phyloP scores from a whole-genome alignment of 2,888 invertebrate genomes.

The Polietes domitor region DNA sequence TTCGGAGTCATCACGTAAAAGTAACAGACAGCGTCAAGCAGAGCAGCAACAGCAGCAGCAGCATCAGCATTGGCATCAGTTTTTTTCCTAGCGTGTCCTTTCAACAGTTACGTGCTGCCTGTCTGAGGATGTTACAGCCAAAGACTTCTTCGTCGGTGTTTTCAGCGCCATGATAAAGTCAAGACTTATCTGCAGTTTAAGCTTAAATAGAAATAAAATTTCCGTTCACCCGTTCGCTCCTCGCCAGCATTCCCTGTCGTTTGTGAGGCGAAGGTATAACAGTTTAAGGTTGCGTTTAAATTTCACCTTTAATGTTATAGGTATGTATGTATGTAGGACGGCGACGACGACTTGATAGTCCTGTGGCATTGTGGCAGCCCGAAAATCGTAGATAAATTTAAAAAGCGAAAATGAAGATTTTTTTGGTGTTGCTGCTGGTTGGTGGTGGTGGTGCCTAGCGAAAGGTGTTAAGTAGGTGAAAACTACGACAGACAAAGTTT shows the following conservation, averaged over 20 bases:
- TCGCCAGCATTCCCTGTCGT: background rate
- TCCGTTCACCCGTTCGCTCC: background rate
- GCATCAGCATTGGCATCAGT: background rate
- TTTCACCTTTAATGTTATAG: constrained; percentile 37
- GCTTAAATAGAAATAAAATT: constrained; percentile 61
- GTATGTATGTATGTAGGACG: background rate
- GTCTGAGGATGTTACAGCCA: constrained; percentile 57
- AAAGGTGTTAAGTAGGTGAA: constrained; percentile 69
- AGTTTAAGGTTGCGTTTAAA: constrained; percentile 56
- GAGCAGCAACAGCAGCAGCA: constrained; percentile 44
- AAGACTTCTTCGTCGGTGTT: constrained; percentile 52
- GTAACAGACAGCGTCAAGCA: constrained; percentile 65
- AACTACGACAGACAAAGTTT: constrained; percentile 61
- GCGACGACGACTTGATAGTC: background rate
- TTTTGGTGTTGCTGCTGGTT: constrained; percentile 1
- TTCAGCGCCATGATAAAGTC: constrained; percentile 66
- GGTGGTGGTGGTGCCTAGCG: constrained; percentile 26
- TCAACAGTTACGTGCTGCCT: constrained; percentile 62
- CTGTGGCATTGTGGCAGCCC: constrained; percentile 26
- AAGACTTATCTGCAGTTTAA: constrained; percentile 66
- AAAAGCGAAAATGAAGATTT: constrained; percentile 57
- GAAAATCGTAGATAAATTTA: constrained; percentile 13
- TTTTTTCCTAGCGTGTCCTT: constrained; percentile 8
- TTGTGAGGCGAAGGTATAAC: constrained; percentile 21
- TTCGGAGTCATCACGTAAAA: constrained; percentile 61